Percentiles rank a stretch among this genome's conserved stretches.
These are phyloP conservation scores for Procavia capensis DNA, from an alignment of 2,113 vertebrate genomes.

Conservation along the genomic window DNA sequence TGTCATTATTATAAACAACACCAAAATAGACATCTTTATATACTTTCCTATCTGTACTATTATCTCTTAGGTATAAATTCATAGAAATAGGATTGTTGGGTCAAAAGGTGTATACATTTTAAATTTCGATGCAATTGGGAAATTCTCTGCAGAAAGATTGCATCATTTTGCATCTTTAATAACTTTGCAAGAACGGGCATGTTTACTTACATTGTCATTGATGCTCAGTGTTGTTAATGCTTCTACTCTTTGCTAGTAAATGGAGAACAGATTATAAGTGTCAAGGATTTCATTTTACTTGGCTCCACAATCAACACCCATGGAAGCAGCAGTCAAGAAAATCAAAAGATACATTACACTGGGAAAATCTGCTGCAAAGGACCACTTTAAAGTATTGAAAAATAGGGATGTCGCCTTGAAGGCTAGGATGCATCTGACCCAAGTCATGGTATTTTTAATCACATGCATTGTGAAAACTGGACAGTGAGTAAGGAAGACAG, in stretches of 20 bases:
- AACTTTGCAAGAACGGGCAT: neutral
- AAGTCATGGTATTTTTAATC: too few species aligned
- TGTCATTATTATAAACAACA: accelerated
- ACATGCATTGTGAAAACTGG: too few species aligned
- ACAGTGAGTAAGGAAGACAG: too few species aligned
- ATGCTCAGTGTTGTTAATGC: neutral
- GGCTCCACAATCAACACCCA: too few species aligned
- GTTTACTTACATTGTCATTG: neutral
- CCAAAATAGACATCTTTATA: neutral
- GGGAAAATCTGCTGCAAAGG: too few species aligned
- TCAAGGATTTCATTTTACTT: too few species aligned
- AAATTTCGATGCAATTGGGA: neutral
- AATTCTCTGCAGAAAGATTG: neutral
- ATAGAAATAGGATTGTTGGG: neutral
- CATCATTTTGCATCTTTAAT: neutral
- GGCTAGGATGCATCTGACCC: too few species aligned
- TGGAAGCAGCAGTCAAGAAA: too few species aligned
- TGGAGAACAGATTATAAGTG: too few species aligned
- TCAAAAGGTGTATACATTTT: neutral
- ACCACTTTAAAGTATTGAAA: too few species aligned
- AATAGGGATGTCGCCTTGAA: too few species aligned
- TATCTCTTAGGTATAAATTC: neutral
- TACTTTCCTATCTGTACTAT: accelerated
- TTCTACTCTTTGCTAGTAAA: neutral
- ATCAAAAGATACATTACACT: too few species aligned